phyloP scores from a whole-genome alignment of 37 sponge, comb jelly and placozoan species.

The Crambe crambe region DNA sequence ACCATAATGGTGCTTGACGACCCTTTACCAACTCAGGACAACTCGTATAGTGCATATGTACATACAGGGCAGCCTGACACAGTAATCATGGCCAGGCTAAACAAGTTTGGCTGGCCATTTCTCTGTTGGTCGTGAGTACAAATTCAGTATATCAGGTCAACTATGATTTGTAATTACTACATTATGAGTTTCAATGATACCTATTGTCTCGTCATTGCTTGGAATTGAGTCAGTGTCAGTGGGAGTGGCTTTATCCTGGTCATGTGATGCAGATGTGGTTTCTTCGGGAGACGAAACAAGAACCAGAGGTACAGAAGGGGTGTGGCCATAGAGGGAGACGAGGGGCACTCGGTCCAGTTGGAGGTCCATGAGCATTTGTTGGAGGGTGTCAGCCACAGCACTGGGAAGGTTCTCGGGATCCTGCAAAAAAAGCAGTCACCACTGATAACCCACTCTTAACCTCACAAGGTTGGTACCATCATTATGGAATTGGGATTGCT shows the following conservation, averaged over 20 bases:
- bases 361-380: constrained; percentile 15
- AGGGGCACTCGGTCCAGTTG: constrained; percentile 3
- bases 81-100: no score
- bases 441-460: neutral
- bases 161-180: neutral
- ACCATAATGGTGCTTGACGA: no score
- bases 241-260: neutral
- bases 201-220: neutral
- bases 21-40: no score
- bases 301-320: neutral
- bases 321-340: neutral
- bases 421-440: constrained; percentile 14
- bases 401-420: constrained; percentile 29
- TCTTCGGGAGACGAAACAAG: constrained; percentile 24
- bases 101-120: no score
- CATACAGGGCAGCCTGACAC: no score
- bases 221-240: neutral
- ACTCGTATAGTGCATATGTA: no score
- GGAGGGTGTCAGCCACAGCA: constrained; percentile 30
- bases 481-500: no score
- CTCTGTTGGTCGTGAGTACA: no score
- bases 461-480: no score
- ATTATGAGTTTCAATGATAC: neutral
- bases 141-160: no score
- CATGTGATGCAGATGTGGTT: neutral